These are phyloP conservation scores for Serripes groenlandicus DNA, from an alignment of 2,888 invertebrate species.

Conservation along the genomic window DNA sequence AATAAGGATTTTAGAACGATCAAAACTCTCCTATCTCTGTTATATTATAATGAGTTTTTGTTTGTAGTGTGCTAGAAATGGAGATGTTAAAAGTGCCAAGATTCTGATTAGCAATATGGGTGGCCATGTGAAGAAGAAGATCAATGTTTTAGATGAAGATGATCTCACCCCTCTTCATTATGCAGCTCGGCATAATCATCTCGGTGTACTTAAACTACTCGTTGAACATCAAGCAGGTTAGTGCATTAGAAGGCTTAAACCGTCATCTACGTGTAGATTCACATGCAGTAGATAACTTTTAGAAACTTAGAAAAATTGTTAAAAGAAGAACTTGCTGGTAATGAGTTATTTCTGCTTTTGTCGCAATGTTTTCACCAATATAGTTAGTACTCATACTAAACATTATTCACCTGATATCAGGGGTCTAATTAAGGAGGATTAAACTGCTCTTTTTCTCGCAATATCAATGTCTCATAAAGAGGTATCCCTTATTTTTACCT, in stretches of 20 bases:
- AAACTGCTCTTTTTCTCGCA: too few species aligned
- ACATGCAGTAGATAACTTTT: background rate
- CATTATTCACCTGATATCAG: too few species aligned
- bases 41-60: too few species aligned
- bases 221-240: conserved; percentile 85
- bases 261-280: background rate
- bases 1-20: too few species aligned
- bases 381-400: too few species aligned
- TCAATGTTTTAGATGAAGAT: conserved; percentile 86
- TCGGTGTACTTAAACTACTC: conserved; percentile 84
- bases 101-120: conserved; percentile 77
- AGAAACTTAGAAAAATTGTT: background rate
- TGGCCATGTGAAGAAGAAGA: conserved; percentile 76
- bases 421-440: too few species aligned
- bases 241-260: background rate
- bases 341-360: background rate
- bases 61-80: conserved; percentile 84
- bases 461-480: too few species aligned
- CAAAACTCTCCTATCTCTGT: too few species aligned
- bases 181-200: conserved; percentile 87
- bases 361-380: background rate
- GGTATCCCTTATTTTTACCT: too few species aligned
- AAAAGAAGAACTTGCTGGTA: conserved; percentile 1
- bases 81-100: conserved; percentile 80
- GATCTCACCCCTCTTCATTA: conserved; percentile 86